Conservation (phyloP, 2,797 vertebrate genomes). For the Arrhamphus sclerolepis region DNA sequence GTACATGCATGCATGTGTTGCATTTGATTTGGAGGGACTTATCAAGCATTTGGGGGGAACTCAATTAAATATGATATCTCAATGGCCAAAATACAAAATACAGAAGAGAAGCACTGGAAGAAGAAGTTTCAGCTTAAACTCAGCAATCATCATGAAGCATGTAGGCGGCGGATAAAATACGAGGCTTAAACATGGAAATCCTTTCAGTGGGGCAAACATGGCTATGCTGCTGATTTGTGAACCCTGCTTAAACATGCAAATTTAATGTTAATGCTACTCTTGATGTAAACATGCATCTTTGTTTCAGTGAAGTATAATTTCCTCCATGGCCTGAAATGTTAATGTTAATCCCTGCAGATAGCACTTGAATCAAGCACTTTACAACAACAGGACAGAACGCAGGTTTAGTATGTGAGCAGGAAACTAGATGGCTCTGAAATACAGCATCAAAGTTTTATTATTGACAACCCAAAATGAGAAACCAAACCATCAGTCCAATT, state of each 20-base stretch:
- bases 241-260: constrained; percentile 19
- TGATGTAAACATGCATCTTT: constrained; percentile 4
- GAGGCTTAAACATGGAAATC: not conserved
- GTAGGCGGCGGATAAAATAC: not conserved
- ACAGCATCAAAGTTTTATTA: constrained; percentile 17
- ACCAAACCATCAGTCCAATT: constrained; percentile 12
- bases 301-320: constrained; percentile 12
- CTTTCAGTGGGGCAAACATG: constrained; percentile 1
- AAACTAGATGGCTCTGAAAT: not conserved
- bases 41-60: not conserved
- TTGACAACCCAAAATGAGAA: constrained; percentile 19
- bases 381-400: not conserved
- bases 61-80: no score
- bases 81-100: no score
- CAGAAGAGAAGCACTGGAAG: no score
- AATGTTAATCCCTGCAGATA: constrained; percentile 6
- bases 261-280: constrained; percentile 10
- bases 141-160: not conserved
- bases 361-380: not conserved
- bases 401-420: constrained; percentile 1
- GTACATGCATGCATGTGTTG: no score
- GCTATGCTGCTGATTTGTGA: constrained; percentile 5
- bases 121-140: no score
- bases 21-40: no score
- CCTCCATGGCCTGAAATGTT: constrained; percentile 11